Evolutionary conservation across 2,888 invertebrate genomes (phyloP).

Genomic region (Arctia plantaginis): DNA sequence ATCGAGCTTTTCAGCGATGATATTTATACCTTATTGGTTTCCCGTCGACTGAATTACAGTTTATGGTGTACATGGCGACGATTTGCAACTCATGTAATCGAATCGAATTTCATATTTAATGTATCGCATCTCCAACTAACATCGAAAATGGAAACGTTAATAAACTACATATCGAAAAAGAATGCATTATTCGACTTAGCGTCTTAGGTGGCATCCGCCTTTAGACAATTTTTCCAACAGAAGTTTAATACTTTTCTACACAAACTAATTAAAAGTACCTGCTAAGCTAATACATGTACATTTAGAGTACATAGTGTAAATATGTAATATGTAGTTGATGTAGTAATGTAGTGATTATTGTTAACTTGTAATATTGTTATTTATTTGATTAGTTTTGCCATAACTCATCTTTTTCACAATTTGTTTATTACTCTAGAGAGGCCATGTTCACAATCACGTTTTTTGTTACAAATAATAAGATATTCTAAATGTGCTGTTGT

Average conservation of each 20-base stretch:
- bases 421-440: conserved; percentile 33
- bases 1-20: too few relatives aligned
- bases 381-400: conserved; percentile 50
- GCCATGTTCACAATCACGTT: conserved; percentile 87
- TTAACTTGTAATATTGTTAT: conserved; percentile 21
- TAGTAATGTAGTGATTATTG: conserved; percentile 3
- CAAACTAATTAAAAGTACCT: conserved; percentile 9
- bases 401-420: conserved; percentile 37
- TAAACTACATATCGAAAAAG: too few relatives aligned
- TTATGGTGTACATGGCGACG: too few relatives aligned
- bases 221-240: not conserved
- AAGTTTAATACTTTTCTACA: not conserved
- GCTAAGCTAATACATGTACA: conserved; percentile 10
- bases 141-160: too few relatives aligned
- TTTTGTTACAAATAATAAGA: conserved; percentile 49
- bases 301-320: conserved; percentile 39
- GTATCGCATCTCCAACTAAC: not conserved
- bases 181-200: not conserved
- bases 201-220: not conserved
- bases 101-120: too few relatives aligned
- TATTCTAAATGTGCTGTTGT: conserved; percentile 30
- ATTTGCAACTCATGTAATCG: too few relatives aligned
- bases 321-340: too few relatives aligned
- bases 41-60: too few relatives aligned
- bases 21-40: too few relatives aligned